Percentiles rank a stretch among this genome's conserved stretches.
Evolutionary conservation across 2,113 vertebrate species (phyloP).

Genomic region (Nipponia nippon): DNA sequence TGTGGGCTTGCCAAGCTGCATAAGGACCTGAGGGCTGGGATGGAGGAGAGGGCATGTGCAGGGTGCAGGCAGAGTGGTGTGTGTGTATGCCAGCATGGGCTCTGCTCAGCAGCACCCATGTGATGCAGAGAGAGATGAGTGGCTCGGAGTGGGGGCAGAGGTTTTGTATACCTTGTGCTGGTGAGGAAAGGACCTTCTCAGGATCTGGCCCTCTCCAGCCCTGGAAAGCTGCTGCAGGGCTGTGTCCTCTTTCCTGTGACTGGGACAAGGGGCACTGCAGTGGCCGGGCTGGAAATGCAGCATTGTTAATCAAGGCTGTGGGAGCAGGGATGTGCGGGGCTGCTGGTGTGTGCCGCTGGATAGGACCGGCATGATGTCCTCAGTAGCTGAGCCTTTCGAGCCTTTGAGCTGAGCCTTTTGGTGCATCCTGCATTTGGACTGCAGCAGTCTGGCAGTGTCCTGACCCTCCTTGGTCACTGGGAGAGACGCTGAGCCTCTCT

Average conservation of each 20-base stretch:
- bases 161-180: not conserved
- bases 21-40: not conserved
- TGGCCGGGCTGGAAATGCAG: not conserved
- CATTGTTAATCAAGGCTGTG: rapidly evolving
- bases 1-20: not conserved
- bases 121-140: not conserved
- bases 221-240: not conserved
- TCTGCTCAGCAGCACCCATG: not conserved
- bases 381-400: not conserved
- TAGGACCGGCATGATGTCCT: not conserved
- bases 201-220: not conserved
- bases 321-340: not conserved
- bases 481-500: not conserved
- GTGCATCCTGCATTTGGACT: not conserved
- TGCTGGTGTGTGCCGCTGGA: not conserved
- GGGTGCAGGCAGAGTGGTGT: not conserved
- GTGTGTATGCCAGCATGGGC: rapidly evolving
- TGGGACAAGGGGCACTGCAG: not conserved
- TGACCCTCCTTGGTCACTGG: not conserved
- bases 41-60: rapidly evolving
- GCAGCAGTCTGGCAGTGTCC: not conserved
- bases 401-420: not conserved
- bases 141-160: not conserved
- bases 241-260: rapidly evolving
- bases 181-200: not conserved